Evolutionary conservation across 1,140 invertebrate genomes (phyloP).

Genomic region (Meloidogyne exigua): DNA sequence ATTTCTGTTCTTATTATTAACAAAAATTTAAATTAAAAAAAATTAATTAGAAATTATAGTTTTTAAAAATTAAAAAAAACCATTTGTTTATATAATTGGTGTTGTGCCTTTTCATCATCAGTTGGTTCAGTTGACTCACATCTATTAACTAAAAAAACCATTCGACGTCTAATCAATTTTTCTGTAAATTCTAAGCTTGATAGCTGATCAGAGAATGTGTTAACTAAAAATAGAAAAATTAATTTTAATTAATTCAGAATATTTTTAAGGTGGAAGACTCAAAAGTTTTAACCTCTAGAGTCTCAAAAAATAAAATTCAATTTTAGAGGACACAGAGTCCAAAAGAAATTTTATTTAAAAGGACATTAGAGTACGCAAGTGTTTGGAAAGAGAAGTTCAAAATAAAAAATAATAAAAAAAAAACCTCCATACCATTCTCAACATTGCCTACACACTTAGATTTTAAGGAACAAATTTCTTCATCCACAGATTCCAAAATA

Average conservation of each 20-base stretch:
- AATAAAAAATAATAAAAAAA: too few species aligned
- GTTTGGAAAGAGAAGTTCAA: too few species aligned
- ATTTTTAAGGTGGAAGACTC: background rate
- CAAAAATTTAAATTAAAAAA: too few species aligned
- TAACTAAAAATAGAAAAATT: constrained; percentile 65
- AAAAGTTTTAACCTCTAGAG: background rate
- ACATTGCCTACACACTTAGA: constrained; percentile 45
- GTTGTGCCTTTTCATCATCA: constrained; percentile 42
- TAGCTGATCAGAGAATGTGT: constrained; percentile 81
- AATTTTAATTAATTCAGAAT: background rate
- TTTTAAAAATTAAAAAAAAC: background rate
- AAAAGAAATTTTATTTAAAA: background rate
- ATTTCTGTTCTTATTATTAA: background rate
- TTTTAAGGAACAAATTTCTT: constrained; percentile 54
- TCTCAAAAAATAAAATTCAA: too few species aligned
- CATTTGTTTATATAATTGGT: background rate
- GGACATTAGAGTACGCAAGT: background rate
- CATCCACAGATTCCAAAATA: constrained; percentile 51
- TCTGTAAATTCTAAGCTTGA: constrained; percentile 80
- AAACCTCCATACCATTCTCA: constrained; percentile 31
- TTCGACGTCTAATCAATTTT: constrained; percentile 73
- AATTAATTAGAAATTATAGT: too few species aligned
- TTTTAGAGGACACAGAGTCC: too few species aligned
- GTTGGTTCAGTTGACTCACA: constrained; percentile 47
- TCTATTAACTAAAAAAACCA: constrained; percentile 67